These are phyloP conservation scores for Ophion obscuratus DNA, from an alignment of 2,888 invertebrate genomes.

Conservation along the genomic window DNA sequence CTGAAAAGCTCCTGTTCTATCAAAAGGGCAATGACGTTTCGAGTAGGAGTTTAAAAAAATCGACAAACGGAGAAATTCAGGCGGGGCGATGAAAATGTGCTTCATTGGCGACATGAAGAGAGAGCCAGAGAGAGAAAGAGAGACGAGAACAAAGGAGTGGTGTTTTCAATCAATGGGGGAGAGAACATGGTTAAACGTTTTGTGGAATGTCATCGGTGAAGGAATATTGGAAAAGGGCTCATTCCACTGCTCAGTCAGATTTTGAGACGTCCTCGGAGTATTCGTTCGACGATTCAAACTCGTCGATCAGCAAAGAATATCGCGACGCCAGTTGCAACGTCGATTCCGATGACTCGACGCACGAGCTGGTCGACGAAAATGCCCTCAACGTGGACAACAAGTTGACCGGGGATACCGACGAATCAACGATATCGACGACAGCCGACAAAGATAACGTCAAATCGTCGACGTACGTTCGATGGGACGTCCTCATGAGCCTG, in stretches of 20 bases:
- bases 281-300: constrained; percentile 47
- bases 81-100: neutral
- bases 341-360: constrained; percentile 50
- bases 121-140: neutral
- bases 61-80: constrained; percentile 42
- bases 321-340: constrained; percentile 58
- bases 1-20: constrained; percentile 13
- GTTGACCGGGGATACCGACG: neutral
- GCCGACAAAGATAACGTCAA: neutral
- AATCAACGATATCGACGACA: constrained; percentile 1
- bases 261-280: constrained; percentile 53
- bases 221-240: constrained; percentile 83
- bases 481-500: constrained; percentile 72
- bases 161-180: constrained; percentile 38
- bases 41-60: constrained; percentile 24
- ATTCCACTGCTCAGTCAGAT: constrained; percentile 79
- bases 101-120: neutral
- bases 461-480: constrained; percentile 70
- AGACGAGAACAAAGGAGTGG: constrained; percentile 21
- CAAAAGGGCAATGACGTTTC: constrained; percentile 48
- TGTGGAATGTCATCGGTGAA: constrained; percentile 80
- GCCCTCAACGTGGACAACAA: constrained; percentile 3
- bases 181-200: constrained; percentile 52
- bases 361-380: constrained; percentile 13
- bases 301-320: constrained; percentile 44